Conservation (phyloP, 2,888 invertebrate genomes). For the Troilus luridus region DNA sequence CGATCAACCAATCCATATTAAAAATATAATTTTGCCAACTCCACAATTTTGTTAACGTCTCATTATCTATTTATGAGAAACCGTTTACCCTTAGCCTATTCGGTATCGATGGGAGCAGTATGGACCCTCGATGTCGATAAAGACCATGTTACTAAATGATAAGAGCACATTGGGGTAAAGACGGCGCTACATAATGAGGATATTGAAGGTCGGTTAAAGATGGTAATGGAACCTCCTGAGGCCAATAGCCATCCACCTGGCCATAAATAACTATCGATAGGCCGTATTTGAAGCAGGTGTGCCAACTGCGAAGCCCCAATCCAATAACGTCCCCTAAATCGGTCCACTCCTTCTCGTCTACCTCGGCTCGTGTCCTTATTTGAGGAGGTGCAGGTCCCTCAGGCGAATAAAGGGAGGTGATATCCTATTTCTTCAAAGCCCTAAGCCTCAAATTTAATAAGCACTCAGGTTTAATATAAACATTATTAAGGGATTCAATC, state of each 20-base stretch:
- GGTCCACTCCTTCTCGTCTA: neutral
- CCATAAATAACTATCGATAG: conserved; percentile 11
- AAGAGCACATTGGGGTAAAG: neutral
- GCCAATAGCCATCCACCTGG: neutral
- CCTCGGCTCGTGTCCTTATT: no score
- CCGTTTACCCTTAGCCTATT: neutral
- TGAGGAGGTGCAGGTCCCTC: no score
- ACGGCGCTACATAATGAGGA: neutral
- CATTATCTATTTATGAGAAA: neutral
- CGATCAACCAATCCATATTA: no score
- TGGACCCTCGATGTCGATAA: neutral
- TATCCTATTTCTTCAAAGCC: no score
- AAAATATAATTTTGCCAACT: no score
- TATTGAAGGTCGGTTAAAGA: neutral
- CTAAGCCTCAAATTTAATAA: no score
- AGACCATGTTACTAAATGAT: neutral
- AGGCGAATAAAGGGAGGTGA: no score
- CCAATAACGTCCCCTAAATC: neutral
- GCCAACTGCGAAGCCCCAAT: conserved; percentile 13
- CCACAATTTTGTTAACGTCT: neutral
- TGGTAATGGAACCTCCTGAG: neutral
- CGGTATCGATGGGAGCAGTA: neutral
- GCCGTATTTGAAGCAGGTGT: conserved; percentile 19
- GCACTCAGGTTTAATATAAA: no score
- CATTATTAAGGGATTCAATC: no score